These are phyloP conservation scores for Rhagonycha lutea DNA, from an alignment of 2,888 invertebrate genomes.

Conservation along the genomic window DNA sequence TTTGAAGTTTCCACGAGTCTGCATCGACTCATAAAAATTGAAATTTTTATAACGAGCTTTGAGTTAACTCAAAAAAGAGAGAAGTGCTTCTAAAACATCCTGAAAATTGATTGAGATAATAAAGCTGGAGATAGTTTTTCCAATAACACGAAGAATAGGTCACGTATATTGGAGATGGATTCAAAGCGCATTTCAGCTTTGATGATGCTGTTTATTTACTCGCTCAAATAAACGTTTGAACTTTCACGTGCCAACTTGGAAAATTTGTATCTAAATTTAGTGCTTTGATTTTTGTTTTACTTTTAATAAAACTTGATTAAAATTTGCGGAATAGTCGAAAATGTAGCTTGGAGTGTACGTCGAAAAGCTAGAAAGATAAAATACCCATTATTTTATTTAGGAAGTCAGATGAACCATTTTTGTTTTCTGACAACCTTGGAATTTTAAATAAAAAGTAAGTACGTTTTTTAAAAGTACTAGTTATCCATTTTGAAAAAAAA, in stretches of 20 bases:
- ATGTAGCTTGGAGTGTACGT: too few species aligned
- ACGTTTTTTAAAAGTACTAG: too few species aligned
- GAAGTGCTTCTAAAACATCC: not conserved
- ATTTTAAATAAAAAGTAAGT: too few species aligned
- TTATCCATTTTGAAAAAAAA: too few species aligned
- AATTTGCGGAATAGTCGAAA: too few species aligned
- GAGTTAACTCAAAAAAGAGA: not conserved
- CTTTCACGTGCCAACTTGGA: not conserved
- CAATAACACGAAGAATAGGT: not conserved
- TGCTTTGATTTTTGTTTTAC: not conserved
- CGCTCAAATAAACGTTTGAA: not conserved
- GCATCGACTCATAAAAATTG: not conserved
- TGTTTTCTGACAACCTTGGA: too few species aligned
- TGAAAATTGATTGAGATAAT: not conserved
- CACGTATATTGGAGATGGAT: not conserved
- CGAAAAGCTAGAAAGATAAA: too few species aligned
- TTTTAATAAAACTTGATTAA: not conserved
- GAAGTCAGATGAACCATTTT: too few species aligned
- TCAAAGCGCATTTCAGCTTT: not conserved
- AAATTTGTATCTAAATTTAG: not conserved
- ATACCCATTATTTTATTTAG: too few species aligned
- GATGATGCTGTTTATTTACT: not conserved
- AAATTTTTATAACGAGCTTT: not conserved
- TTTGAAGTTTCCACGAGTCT: not conserved
- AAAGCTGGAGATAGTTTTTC: not conserved